Conservation (phyloP, 2,888 invertebrate species). For the Dysmachus trigonus region DNA sequence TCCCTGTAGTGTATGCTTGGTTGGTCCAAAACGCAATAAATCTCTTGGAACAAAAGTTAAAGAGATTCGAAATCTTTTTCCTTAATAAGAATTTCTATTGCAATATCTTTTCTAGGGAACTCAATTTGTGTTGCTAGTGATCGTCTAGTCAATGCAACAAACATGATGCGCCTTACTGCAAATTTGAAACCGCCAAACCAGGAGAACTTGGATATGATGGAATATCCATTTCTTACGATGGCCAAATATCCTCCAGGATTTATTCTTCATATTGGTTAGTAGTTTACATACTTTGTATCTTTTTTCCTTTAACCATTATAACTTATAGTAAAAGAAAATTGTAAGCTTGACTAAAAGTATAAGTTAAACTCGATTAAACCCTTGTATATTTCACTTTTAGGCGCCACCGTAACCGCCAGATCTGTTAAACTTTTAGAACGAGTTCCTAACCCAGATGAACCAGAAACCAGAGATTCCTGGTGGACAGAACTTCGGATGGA, state of each 20-base stretch:
- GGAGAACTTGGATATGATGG: conserved; percentile 87
- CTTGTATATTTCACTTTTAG: conserved; percentile 59
- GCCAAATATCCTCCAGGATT: conserved; percentile 89
- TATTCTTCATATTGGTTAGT: conserved; percentile 82
- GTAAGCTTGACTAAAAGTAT: too few species aligned
- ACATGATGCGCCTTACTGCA: conserved; percentile 68
- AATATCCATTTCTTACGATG: conserved; percentile 96
- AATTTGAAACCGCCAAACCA: conserved; percentile 74
- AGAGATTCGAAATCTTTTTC: background rate
- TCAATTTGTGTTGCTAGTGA: conserved; percentile 75
- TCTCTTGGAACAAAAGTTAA: background rate
- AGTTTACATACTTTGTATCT: background rate
- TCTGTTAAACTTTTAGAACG: conserved; percentile 85
- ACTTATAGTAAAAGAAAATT: too few species aligned
- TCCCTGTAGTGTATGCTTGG: conserved; percentile 20
- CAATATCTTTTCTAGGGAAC: conserved; percentile 70
- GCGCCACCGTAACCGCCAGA: conserved; percentile 84
- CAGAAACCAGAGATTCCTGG: conserved; percentile 92
- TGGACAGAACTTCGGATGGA: conserved; percentile 97
- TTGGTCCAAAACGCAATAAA: conserved; percentile 31
- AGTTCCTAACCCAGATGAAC: conserved; percentile 86
- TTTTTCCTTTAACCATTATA: background rate
- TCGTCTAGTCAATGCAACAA: conserved; percentile 68
- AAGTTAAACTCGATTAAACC: too few species aligned
- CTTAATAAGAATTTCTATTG: background rate